phyloP scores from a whole-genome alignment of 2,113 vertebrate genomes.

The Otolemur garnettii region DNA sequence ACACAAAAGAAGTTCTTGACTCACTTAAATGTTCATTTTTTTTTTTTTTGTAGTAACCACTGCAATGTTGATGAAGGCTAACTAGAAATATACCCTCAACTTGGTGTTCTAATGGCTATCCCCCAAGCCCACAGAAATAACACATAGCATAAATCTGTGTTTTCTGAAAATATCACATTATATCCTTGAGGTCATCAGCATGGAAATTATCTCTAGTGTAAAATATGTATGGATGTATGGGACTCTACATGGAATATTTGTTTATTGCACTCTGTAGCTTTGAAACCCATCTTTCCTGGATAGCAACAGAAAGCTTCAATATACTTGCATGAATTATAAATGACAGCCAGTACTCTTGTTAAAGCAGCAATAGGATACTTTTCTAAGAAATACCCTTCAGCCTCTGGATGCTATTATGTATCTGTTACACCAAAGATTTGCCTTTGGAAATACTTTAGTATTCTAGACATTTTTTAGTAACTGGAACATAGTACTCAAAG shows the following conservation, averaged over 20 bases:
- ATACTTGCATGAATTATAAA: slow-evolving; percentile 94
- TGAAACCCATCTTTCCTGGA: slow-evolving; percentile 86
- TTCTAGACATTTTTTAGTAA: slow-evolving; percentile 69
- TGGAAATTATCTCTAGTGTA: slow-evolving; percentile 84
- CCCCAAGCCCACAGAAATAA: slow-evolving; percentile 76
- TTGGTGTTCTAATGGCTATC: slow-evolving; percentile 56
- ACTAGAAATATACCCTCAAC: slow-evolving; percentile 59
- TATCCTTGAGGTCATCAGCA: slow-evolving; percentile 79
- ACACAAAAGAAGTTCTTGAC: slow-evolving; percentile 34
- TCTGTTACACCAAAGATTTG: slow-evolving; percentile 67
- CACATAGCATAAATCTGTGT: slow-evolving; percentile 62
- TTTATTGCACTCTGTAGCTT: slow-evolving; percentile 89
- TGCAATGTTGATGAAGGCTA: slow-evolving; percentile 49
- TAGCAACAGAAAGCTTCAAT: slow-evolving; percentile 89
- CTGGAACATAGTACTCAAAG: slow-evolving; percentile 66
- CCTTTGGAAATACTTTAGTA: slow-evolving; percentile 68
- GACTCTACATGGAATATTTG: slow-evolving; percentile 89
- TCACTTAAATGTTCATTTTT: slow-evolving; percentile 53
- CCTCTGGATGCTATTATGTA: slow-evolving; percentile 72
- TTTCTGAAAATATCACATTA: slow-evolving; percentile 78
- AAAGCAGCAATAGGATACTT: slow-evolving; percentile 80
- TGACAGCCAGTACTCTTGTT: slow-evolving; percentile 86
- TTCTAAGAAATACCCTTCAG: slow-evolving; percentile 79
- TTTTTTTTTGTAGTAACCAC: slow-evolving; percentile 66
- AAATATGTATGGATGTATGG: slow-evolving; percentile 86